Evolutionary conservation across 1,140 invertebrate species (phyloP).

Genomic region (Drosophila santomea): DNA sequence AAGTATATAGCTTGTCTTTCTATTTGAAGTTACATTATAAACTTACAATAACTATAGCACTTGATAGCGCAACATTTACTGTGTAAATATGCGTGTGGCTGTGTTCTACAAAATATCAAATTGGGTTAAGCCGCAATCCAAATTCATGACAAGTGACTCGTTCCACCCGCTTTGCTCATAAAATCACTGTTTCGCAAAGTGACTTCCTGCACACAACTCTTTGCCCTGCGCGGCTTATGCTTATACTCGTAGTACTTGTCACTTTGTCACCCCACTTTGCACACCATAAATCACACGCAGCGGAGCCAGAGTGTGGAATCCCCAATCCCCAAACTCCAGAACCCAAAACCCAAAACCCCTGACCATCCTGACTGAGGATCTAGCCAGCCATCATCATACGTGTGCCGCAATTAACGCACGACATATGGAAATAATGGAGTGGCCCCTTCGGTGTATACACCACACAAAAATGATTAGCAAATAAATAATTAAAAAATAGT

Average conservation of each 20-base stretch:
- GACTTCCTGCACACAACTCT: conserved; percentile 24
- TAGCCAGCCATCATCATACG: conserved; percentile 1
- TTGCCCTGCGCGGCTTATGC: conserved; percentile 27
- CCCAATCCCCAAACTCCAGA: not conserved
- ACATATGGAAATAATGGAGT: conserved; percentile 48
- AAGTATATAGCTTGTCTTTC: not conserved
- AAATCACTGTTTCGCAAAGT: conserved; percentile 38
- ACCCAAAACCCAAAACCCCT: not conserved
- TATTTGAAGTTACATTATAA: too few relatives aligned
- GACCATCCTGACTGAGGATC: not conserved
- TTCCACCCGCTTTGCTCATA: not conserved
- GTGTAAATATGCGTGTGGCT: not conserved
- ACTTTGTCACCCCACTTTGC: conserved; percentile 64
- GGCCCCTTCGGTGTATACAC: not conserved
- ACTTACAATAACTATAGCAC: too few relatives aligned
- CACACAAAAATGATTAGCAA: not conserved
- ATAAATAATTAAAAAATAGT: too few relatives aligned
- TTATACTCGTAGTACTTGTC: conserved; percentile 35
- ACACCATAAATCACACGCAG: conserved; percentile 65
- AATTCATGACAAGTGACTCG: conserved; percentile 27
- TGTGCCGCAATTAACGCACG: conserved; percentile 46
- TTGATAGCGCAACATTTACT: too few relatives aligned
- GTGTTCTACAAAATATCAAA: not conserved
- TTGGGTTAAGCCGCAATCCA: not conserved
- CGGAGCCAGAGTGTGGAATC: not conserved